phyloP scores from a whole-genome alignment of 2,888 invertebrate species.

The Amphipyra tragopoginis region DNA sequence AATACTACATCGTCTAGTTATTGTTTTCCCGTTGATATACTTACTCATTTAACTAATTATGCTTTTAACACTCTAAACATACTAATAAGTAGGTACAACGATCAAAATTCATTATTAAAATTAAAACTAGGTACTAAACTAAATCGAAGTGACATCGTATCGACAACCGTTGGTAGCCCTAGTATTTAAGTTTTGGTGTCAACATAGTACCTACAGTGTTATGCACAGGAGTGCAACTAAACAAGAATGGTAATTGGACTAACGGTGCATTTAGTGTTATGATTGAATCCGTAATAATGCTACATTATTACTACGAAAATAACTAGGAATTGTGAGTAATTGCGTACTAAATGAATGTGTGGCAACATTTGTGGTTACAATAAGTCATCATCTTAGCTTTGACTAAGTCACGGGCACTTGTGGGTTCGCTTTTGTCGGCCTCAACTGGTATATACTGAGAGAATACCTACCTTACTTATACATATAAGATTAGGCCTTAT shows the following conservation, averaged over 20 bases:
- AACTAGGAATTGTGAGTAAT: not conserved
- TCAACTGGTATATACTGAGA: no score
- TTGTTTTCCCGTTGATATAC: no score
- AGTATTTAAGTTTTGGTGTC: constrained; percentile 69
- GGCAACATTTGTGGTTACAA: not conserved
- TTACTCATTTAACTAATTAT: no score
- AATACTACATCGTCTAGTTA: no score
- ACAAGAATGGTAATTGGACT: constrained; percentile 80
- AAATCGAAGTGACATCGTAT: constrained; percentile 52
- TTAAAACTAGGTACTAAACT: not conserved
- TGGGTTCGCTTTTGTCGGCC: no score
- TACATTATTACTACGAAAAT: not conserved
- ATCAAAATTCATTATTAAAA: not conserved
- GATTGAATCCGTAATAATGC: constrained; percentile 49
- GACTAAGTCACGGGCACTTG: no score
- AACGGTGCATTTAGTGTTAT: constrained; percentile 70
- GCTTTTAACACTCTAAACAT: no score
- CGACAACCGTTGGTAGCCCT: constrained; percentile 60
- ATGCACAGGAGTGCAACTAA: constrained; percentile 67
- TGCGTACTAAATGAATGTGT: not conserved
- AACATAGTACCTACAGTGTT: constrained; percentile 68
- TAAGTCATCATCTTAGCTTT: no score
- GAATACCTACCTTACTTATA: no score
- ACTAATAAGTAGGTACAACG: not conserved
- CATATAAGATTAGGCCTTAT: no score